Evolutionary conservation across 37 sponge, comb jelly and placozoan genomes (phyloP), one percentile per base, ranked within the genome.

Genomic region (Aplysina aerophoba): DNA sequence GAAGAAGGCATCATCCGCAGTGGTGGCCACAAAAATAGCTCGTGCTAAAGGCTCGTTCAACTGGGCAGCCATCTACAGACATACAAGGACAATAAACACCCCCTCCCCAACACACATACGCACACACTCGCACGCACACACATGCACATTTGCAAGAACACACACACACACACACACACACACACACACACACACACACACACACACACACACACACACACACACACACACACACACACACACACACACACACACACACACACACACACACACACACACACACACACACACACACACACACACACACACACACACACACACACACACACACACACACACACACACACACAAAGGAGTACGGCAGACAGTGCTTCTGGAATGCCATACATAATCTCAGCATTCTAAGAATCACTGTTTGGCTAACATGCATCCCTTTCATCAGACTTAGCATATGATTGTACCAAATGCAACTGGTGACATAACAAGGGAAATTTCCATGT

Each of bases 1-100:
- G 81, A 93, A 96, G 88, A 96, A 96, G 0, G 87, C 96, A 82
- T 96, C 96, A 80, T 90, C 83, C 3, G 94, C 91, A n/a, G 37
- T 69, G 30, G 57, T 53, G 15, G 33, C 27, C 12, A 8, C 24
- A 6, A 39, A 31, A 44, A 75, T 5, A 17, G 78, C 78, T 21
- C 39, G 78, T 1, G 78, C 0, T 1, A 75, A 21, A 4, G 78
- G 53, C 2, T 75, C 53, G 1, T 21, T 31, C 16, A 40, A 40
- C 53, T 75, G 44, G 19, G 37, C 21, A 4, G 16, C 25, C 78
- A 75, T 75, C 78, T 75, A 36, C n/a, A 36, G 44, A 75, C 78
- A 75, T 41, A 41, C n/a, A 75, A 37, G 11, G 6, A 3, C 50
- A 44, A 8, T 44, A 44, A 3, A 44, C 50, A n/a, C n/a, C n/a